Evolutionary conservation across 2,888 invertebrate species (phyloP), one percentile per base, ranked within the genome.

Genomic region (Eupsilia transversa): DNA sequence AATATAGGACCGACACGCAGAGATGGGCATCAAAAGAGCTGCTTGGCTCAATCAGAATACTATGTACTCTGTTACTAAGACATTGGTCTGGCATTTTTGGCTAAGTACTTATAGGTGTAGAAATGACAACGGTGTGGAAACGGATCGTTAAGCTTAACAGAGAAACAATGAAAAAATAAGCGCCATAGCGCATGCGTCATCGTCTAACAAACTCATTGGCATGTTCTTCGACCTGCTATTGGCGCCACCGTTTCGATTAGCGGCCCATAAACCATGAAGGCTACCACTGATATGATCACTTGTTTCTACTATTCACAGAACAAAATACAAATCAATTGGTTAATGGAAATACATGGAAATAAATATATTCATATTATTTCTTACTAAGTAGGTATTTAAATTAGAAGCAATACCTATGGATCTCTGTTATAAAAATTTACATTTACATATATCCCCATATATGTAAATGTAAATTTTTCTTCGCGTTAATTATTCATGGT

Each of bases 241-340:
- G 81, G 81, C 84, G 83, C 80, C 80, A 74, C 54, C 46, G 38
- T 35, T 61, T 69, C 67, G 60, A 79, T 79, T 79, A 73, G 49
- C 65, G 73, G 66, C 35, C 59, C 57, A 59, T 66, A 70, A 64
- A 60, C 38, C 33, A 71, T 68, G 70, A 74, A 56, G 71, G 73
- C 46, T 59, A 17, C 38, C 20, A 76, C 56, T 52, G 83, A 82
- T 83, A 61, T 30, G 46, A 71, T 68, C 57, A 49, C 14, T 73
- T n/a, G 56, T 17, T 60, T 72, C 59, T 74, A 59, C 33, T 57
- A 74, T 74, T 75, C 46, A 56, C 46, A 41, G 66, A 72, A 80
- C 54, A 33, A 83, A 69, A 63, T 56, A 68, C 49, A 17, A 57
- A 83, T 72, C 60, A 65, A 61, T 41, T 60, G 56, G 33, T 71